Evolutionary conservation across 2,797 vertebrate genomes (phyloP), one percentile per base, ranked within the genome.

Genomic region (Amphiprion clarkii): DNA sequence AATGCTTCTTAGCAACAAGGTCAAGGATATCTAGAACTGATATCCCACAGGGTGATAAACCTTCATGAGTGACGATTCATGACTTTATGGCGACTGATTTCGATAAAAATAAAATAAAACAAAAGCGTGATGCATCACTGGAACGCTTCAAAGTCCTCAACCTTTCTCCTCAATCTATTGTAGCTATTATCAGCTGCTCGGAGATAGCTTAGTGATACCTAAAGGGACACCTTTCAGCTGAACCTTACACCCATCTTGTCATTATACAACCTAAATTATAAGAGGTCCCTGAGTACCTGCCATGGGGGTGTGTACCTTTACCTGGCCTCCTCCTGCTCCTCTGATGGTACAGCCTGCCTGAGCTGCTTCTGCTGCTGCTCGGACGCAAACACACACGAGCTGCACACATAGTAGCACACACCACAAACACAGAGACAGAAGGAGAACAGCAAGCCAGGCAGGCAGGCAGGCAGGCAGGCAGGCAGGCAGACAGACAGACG

Each of bases 301-400:
- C 59, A 72, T 54, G 33, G 31, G 79, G 39, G 66, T 85, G 79
- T 83, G 78, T 79, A 61, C 86, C 82, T 91, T 85, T 85, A 92
- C 89, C 82, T 92, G 90, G 82, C 86, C 62, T 76, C 72, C 4
- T 14, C 76, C 81, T 83, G 60, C 74, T 82, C 75, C 79, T 75
- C 61, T 65, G 64, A 68, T 82, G 67, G 68, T 79, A 61, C 81
- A 83, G 77, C 67, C 83, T 82, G 74, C 67, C 48, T 62, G 57
- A 64, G 72, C 67, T 61, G 51, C 67, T 74, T 67, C 74, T 75
- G 54, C 80, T 19, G 71, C 67, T 59, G 56, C 71, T 19, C 36
- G 58, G 66, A 81, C 80, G 62, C 74, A 75, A 78, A 83, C 79
- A 73, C 76, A 64, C 51, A 60, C 66, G 25, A 69, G 71, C 81